Evolutionary conservation across 2,888 invertebrate species (phyloP), one percentile per base, ranked within the genome.

Genomic region (Palloptera scutellata): DNA sequence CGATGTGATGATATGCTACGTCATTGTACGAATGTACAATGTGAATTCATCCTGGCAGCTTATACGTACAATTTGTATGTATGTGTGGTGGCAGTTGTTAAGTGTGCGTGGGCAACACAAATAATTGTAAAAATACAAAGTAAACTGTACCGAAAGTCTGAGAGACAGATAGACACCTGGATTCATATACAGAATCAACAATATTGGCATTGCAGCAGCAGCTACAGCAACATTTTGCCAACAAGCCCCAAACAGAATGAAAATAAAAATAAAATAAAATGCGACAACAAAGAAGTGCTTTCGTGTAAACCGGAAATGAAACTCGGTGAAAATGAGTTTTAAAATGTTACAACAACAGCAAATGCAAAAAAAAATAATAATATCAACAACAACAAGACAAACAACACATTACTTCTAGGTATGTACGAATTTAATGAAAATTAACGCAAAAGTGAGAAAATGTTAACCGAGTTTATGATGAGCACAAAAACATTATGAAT

Each of bases 301-400:
- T 52, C 61, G 2, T 20, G n/a, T 48, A n/a, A 48, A 48, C 51
- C 51, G 51, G 51, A 48, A 48, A 48, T 48, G 51, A 48, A 48
- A 63, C 55, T 54, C 63, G 43, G 67, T 72, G 72, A 65, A 60
- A 60, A 60, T 51, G 60, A 48, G 60, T 30, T 60, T 48, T 60
- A 48, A 60, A 45, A 60, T 48, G 60, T 60, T 65, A 4, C 51
- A 15, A 48, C 8, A 48, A 30, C 30, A 12, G 45, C 45, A 11
- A 45, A 45, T 11, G 45, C 45, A 45, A 45, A 10, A 45, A 12
- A 10, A 45, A 45, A 45, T 12, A 45, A n/a, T n/a, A n/a, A n/a
- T n/a, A n/a, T n/a, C n/a, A 30, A 30, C 30, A 30, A 30, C 30
- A 30, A 30, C 30, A 6, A 30, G 30, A 30, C 30, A 30, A 30